These are phyloP conservation scores for Chionoecetes opilio DNA, from an alignment of 1,140 invertebrate genomes.

Conservation along the genomic window DNA sequence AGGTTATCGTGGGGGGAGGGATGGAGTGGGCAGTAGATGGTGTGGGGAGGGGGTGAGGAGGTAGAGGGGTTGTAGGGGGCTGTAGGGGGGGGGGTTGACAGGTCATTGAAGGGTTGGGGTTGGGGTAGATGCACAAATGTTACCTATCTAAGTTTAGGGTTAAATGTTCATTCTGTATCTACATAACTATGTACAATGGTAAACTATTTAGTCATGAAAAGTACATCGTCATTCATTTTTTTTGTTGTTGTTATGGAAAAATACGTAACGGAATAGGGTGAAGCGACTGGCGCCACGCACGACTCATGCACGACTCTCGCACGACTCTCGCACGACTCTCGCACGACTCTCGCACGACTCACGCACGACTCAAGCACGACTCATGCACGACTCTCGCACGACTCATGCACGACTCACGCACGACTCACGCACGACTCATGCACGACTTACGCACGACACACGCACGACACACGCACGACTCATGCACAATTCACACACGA, in stretches of 20 bases:
- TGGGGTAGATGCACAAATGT: neutral
- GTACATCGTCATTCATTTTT: slow-evolving; percentile 8
- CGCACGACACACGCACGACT: slow-evolving; percentile 5
- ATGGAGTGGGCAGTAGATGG: too few relatives aligned
- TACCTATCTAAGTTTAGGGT: neutral
- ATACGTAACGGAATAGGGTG: slow-evolving; percentile 7
- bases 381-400: too few relatives aligned
- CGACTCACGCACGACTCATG: too few relatives aligned
- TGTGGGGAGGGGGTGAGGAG: neutral
- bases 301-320: too few relatives aligned
- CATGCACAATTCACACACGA: too few relatives aligned
- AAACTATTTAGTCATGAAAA: neutral
- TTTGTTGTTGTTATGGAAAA: slow-evolving; percentile 8
- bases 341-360: too few relatives aligned
- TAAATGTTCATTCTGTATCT: neutral
- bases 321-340: too few relatives aligned
- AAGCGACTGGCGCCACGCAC: neutral
- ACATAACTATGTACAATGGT: neutral
- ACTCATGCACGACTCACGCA: too few relatives aligned
- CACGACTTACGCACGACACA: too few relatives aligned
- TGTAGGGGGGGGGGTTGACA: neutral
- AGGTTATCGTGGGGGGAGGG: too few relatives aligned
- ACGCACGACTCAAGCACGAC: too few relatives aligned
- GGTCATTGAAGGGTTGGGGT: neutral
- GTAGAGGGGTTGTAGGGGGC: neutral